These are phyloP conservation scores for Megalonaias nervosa DNA, from an alignment of 1,140 invertebrate species.

Conservation along the genomic window DNA sequence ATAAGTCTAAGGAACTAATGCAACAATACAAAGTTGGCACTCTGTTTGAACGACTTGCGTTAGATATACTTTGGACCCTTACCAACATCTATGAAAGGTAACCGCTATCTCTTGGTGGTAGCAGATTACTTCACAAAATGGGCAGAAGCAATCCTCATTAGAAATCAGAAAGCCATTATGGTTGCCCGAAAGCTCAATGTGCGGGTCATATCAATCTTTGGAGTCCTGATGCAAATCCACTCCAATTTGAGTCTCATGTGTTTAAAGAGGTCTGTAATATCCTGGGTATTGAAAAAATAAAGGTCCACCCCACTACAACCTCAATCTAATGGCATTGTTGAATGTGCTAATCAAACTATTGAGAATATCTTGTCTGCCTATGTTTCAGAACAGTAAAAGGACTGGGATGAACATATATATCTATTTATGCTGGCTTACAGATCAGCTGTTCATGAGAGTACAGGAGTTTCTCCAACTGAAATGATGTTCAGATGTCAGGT, in stretches of 20 bases:
- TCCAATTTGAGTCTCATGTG: slow-evolving; percentile 39
- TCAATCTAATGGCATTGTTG: slow-evolving; percentile 34
- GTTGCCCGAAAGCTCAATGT: slow-evolving; percentile 42
- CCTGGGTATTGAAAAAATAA: too few relatives aligned
- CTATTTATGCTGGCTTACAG: slow-evolving; percentile 23
- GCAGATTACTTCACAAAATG: slow-evolving; percentile 53
- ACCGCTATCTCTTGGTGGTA: slow-evolving; percentile 52
- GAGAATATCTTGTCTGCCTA: slow-evolving; percentile 12
- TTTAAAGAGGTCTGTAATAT: slow-evolving; percentile 18
- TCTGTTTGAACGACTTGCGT: background rate
- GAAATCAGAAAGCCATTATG: slow-evolving; percentile 37
- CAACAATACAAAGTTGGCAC: slow-evolving; percentile 6
- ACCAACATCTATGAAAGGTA: slow-evolving; percentile 13
- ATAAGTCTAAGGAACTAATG: too few relatives aligned
- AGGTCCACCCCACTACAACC: slow-evolving; percentile 33
- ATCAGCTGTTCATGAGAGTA: slow-evolving; percentile 11
- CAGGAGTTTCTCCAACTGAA: slow-evolving; percentile 20
- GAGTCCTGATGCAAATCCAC: slow-evolving; percentile 18
- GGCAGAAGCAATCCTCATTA: slow-evolving; percentile 37
- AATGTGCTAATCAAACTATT: slow-evolving; percentile 30
- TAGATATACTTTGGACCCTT: slow-evolving; percentile 22
- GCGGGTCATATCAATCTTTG: slow-evolving; percentile 42
- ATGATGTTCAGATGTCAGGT: slow-evolving; percentile 26
- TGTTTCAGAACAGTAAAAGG: slow-evolving; percentile 31
- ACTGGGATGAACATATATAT: slow-evolving; percentile 33